Evolutionary conservation across 2,113 vertebrate genomes (phyloP).

Genomic region (Odobenus rosmarus): DNA sequence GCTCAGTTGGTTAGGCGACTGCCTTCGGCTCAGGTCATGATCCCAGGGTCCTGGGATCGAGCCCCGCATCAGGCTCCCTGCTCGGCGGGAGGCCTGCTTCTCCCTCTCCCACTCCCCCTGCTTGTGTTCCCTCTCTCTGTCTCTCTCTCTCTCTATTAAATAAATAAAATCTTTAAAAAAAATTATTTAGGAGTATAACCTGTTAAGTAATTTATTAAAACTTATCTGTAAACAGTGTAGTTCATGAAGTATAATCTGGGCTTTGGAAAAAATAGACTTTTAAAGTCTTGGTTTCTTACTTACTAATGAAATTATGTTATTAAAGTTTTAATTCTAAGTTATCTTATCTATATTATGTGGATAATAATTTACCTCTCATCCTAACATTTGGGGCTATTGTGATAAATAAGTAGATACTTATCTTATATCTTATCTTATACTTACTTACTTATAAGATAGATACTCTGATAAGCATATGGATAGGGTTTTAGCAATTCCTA

Average conservation of each 20-base stretch:
- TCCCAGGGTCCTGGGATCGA: too few relatives aligned
- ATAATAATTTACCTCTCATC: not conserved
- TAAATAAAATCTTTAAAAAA: not conserved
- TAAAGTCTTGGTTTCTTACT: not conserved
- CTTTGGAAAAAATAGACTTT: not conserved
- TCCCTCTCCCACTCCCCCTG: too few relatives aligned
- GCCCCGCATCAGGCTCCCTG: too few relatives aligned
- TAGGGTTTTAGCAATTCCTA: not conserved
- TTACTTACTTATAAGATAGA: too few relatives aligned
- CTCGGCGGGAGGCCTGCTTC: too few relatives aligned
- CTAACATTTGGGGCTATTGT: not conserved
- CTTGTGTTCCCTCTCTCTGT: too few relatives aligned
- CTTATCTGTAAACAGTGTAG: not conserved
- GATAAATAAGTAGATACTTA: not conserved
- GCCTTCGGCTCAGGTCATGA: too few relatives aligned
- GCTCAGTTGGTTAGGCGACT: too few relatives aligned
- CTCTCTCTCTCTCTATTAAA: too few relatives aligned
- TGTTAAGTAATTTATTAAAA: not conserved
- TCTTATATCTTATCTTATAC: too few relatives aligned
- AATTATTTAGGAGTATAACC: not conserved
- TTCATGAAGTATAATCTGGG: not conserved
- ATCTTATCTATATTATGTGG: not conserved
- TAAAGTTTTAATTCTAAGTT: not conserved
- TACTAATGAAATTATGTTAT: not conserved
- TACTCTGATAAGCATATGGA: not conserved